phyloP scores from a whole-genome alignment of 2,113 vertebrate genomes.

The Thomomys bottae region DNA sequence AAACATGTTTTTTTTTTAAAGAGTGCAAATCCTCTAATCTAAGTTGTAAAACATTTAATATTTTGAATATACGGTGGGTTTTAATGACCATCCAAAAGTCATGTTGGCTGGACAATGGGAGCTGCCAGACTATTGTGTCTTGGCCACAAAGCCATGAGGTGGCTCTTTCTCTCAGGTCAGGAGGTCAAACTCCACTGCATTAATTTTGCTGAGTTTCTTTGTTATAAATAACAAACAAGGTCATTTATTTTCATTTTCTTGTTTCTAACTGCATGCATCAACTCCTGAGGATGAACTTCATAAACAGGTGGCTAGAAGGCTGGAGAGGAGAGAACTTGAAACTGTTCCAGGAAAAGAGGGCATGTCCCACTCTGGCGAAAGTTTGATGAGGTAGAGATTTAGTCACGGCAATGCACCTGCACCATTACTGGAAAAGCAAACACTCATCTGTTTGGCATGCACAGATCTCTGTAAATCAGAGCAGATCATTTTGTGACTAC shows the following conservation, averaged over 20 bases:
- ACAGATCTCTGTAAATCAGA: conserved; percentile 82
- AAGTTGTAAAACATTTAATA: conserved; percentile 87
- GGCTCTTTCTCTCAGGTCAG: conserved; percentile 85
- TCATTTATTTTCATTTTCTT: conserved; percentile 91
- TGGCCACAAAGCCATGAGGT: conserved; percentile 85
- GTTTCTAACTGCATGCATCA: conserved; percentile 86
- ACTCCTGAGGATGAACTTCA: conserved; percentile 86
- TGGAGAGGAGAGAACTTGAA: conserved; percentile 77
- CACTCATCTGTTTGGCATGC: conserved; percentile 78
- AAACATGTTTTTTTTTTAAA: conserved; percentile 69
- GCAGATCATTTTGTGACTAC: conserved; percentile 80
- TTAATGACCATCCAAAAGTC: conserved; percentile 82
- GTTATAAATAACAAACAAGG: conserved; percentile 89
- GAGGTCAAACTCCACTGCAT: conserved; percentile 87
- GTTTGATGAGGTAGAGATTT: conserved; percentile 86
- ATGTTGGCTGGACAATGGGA: conserved; percentile 81
- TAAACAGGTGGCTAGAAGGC: conserved; percentile 89
- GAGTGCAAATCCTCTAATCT: conserved; percentile 82
- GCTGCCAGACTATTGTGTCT: conserved; percentile 80
- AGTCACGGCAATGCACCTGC: conserved; percentile 86
- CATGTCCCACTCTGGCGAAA: conserved; percentile 83
- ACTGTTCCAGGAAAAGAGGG: conserved; percentile 84
- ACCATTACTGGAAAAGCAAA: conserved; percentile 81
- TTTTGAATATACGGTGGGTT: conserved; percentile 82
- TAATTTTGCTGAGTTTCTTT: conserved; percentile 88